A percentile compares a stretch with the other conserved stretches of the same genome.
Evolutionary conservation across 2,888 invertebrate species (phyloP).

Genomic region (Alloscopus bannaensis): DNA sequence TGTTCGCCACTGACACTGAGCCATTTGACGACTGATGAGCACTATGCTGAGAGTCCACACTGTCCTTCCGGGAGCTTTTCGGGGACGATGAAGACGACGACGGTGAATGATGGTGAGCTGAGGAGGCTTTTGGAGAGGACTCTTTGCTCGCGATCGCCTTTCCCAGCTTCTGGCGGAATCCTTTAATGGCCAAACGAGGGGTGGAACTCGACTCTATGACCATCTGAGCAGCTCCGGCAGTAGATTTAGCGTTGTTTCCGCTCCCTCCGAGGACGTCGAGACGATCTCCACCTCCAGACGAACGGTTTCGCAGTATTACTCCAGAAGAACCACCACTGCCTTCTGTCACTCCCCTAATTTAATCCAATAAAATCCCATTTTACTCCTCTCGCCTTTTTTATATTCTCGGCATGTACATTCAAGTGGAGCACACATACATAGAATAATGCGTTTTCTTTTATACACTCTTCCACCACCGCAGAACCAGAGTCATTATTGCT

Average conservation of each 20-base stretch:
- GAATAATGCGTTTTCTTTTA: too few species aligned
- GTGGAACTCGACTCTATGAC: constrained; percentile 63
- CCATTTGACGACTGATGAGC: constrained; percentile 52
- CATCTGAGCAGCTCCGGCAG: constrained; percentile 31
- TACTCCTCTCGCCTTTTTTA: constrained; percentile 32
- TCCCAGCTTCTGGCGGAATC: constrained; percentile 72
- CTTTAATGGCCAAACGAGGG: constrained; percentile 71
- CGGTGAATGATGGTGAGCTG: constrained; percentile 47
- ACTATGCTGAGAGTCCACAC: neutral
- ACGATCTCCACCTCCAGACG: constrained; percentile 42
- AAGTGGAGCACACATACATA: too few species aligned
- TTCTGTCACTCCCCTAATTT: constrained; percentile 67
- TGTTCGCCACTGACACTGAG: constrained; percentile 4
- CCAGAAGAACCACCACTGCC: constrained; percentile 40
- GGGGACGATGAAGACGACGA: constrained; percentile 63
- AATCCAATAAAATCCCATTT: constrained; percentile 67
- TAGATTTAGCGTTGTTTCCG: constrained; percentile 30
- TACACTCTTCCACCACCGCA: too few species aligned
- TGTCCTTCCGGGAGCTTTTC: constrained; percentile 63
- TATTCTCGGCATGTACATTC: constrained; percentile 19
- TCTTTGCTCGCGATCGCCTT: constrained; percentile 69
- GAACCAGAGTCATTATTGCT: too few species aligned
- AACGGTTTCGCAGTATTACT: constrained; percentile 54
- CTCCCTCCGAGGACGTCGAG: constrained; percentile 28
- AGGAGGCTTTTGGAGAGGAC: constrained; percentile 58